These are phyloP conservation scores for Heliconius erato DNA, from an alignment of 2,888 invertebrate species.

Conservation along the genomic window DNA sequence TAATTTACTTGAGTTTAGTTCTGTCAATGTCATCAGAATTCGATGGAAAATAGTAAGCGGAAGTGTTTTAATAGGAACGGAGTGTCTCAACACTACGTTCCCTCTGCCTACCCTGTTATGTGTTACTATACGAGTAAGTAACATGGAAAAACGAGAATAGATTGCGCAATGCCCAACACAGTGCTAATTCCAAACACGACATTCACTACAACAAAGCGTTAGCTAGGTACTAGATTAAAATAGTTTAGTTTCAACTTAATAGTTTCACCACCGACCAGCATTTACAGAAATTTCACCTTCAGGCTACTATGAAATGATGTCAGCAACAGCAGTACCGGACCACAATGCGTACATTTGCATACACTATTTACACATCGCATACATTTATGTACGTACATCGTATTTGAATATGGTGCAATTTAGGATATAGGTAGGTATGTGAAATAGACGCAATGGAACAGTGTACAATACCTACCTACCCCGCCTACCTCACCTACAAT, in stretches of 20 bases:
- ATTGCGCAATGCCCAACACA: not conserved
- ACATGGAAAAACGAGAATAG: not conserved
- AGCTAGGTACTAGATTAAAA: not conserved
- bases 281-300: conserved; percentile 20
- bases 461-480: not conserved
- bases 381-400: conserved; percentile 24
- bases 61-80: no score
- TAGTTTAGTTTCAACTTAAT: conserved; percentile 6
- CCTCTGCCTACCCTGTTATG: no score
- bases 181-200: not conserved
- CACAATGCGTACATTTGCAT: conserved; percentile 41
- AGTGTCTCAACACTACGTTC: no score
- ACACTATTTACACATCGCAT: conserved; percentile 24
- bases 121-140: not conserved
- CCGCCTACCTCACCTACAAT: no score
- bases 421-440: conserved; percentile 10
- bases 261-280: not conserved
- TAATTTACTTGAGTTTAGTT: no score
- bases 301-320: conserved; percentile 30
- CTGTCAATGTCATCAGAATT: no score
- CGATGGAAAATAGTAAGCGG: no score
- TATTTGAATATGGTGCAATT: conserved; percentile 36
- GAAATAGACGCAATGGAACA: conserved; percentile 31
- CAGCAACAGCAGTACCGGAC: conserved; percentile 32
- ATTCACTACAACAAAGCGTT: not conserved